A percentile compares a stretch with the other conserved stretches of the same genome.
Evolutionary conservation across 2,113 vertebrate genomes (phyloP).

Genomic region (Pica pica): DNA sequence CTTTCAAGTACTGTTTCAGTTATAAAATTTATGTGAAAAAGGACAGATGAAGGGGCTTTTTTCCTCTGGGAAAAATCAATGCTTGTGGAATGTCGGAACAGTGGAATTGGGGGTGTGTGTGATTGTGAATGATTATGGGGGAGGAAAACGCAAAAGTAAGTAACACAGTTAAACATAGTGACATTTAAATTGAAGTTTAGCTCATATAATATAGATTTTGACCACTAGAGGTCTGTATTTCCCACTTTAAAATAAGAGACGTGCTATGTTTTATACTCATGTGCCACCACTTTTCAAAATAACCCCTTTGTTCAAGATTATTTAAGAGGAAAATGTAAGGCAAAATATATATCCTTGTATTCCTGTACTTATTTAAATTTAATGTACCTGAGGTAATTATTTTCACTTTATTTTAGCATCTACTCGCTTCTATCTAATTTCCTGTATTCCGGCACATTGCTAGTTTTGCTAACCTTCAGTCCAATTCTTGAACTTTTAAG

Average conservation of each 20-base stretch:
- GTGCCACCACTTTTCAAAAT: neutral
- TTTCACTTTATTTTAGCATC: neutral
- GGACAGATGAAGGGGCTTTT: neutral
- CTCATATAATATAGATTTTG: neutral
- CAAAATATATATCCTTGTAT: neutral
- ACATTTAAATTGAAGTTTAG: neutral
- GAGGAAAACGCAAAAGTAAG: neutral
- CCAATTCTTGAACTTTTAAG: neutral
- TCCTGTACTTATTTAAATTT: neutral
- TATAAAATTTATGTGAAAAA: neutral
- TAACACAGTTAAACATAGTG: neutral
- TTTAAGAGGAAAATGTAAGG: neutral
- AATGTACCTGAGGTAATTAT: neutral
- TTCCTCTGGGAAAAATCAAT: neutral
- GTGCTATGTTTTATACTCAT: neutral
- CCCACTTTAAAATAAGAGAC: conserved; percentile 15
- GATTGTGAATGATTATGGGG: neutral
- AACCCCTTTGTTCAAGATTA: neutral
- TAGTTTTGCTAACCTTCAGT: neutral
- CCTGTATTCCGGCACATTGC: neutral
- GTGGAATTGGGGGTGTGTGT: neutral
- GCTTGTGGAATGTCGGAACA: neutral
- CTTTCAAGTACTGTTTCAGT: neutral
- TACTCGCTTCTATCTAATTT: neutral
- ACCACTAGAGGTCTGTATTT: conserved; percentile 79